Base-by-base conservation (phyloP, 2,797 vertebrate species). In the Labeo calbasu region DNA sequence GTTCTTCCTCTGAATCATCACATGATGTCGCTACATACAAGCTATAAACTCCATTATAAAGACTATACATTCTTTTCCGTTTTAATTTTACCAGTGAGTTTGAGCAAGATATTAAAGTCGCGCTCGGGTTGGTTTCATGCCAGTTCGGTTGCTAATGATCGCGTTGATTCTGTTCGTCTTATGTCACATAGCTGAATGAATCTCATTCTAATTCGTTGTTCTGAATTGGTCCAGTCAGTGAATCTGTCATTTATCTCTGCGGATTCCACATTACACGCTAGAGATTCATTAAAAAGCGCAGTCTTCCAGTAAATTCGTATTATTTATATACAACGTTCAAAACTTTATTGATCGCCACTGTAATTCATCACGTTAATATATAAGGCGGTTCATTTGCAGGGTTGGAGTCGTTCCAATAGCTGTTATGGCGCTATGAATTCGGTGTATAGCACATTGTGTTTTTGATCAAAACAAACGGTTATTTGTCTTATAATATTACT, bases 11-110 rank as follows among this genome's bases (percentile, higher is more conserved):
- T 7, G 72, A 5, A 43, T 3, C 71, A 69, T 85, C 94, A 90
- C 87, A 78, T 11, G 92, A 91, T 84, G 93, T 93, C 93, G 91
- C 91, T 91, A 94, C 92, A 95, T 90, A 91, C 75, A 91, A 89
- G 91, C 88, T 86, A 86, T 91, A 23, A 83, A 75, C 83, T 73
- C 55, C 63, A 80, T 79, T 53, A 12, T 17, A 25, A 57, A 28
- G 43, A 2, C 40, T 2, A 32, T 1, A 17, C 69, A 43, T 55
- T 25, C 36, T 23, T 17, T 19, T 10, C 21, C 36, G 17, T 28
- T 70, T 71, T 48, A 55, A 51, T 63, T 43, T 53, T 51, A 2
- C 32, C 46, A 55, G 13, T 63, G 78, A 69, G 63, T 77, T 53
- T 21, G 71, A 73, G 23, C 17, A 77, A 55, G 46, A 61, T 36